Conservation (phyloP, 2,113 vertebrate species). For the Pseudorectes ferrugineus region DNA sequence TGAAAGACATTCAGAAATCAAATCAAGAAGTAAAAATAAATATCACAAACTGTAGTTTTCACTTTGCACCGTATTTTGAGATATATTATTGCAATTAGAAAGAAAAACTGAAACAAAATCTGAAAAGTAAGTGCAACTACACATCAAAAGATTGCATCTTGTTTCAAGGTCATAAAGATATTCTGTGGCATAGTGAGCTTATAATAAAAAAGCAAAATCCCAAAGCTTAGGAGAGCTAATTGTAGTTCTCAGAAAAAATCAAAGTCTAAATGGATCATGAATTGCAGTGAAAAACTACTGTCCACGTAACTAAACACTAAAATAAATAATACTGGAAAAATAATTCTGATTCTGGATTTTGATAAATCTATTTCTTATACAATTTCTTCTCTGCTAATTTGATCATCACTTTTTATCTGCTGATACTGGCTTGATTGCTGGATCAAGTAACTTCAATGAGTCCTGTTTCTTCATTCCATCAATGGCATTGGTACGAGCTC, state of each 20-base stretch:
- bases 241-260: background rate
- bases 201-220: background rate
- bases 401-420: background rate
- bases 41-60: background rate
- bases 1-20: background rate
- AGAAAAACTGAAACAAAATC: background rate
- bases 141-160: background rate
- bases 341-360: background rate
- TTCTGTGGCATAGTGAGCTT: background rate
- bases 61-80: background rate
- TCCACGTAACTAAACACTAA: background rate
- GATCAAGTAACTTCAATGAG: background rate
- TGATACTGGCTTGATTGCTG: background rate
- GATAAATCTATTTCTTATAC: background rate
- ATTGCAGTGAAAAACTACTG: background rate
- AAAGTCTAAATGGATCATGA: background rate
- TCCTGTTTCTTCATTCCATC: rapidly evolving
- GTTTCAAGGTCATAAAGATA: background rate
- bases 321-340: background rate
- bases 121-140: background rate
- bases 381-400: background rate
- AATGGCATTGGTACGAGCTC: background rate
- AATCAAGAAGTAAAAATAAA: background rate
- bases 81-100: background rate
- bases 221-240: background rate